Conservation (phyloP, 2,888 invertebrate genomes). For the Thera obeliscata region DNA sequence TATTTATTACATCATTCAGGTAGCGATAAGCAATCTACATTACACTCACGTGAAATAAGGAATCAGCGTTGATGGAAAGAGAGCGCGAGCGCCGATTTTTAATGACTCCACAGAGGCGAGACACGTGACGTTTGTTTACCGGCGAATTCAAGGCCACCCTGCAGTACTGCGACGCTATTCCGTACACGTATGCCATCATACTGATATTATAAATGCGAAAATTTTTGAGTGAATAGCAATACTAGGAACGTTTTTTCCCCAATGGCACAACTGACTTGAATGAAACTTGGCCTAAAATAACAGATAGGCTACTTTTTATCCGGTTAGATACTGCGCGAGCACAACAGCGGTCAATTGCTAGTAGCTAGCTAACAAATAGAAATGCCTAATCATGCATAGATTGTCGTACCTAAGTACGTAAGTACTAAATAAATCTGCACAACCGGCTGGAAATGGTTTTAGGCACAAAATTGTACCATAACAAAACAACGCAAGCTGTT, state of each 20-base stretch:
- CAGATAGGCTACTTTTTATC: no score
- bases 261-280: no score
- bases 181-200: constrained; percentile 56
- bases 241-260: no score
- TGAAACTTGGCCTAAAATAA: no score
- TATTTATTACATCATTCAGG: constrained; percentile 16
- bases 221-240: no score
- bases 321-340: no score
- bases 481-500: constrained; percentile 19
- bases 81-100: constrained; percentile 54
- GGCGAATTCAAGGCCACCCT: constrained; percentile 69
- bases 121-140: constrained; percentile 80
- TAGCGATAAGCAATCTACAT: constrained; percentile 30
- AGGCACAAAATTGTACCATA: neutral
- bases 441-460: constrained; percentile 24
- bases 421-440: neutral
- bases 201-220: no score
- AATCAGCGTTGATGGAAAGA: constrained; percentile 46
- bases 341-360: no score
- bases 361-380: constrained; percentile 45
- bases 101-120: constrained; percentile 40
- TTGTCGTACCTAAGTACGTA: constrained; percentile 26
- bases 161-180: constrained; percentile 75
- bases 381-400: constrained; percentile 25
- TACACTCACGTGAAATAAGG: constrained; percentile 39